These are phyloP conservation scores for Hylaea fasciaria DNA, from an alignment of 2,888 invertebrate species.

Conservation along the genomic window DNA sequence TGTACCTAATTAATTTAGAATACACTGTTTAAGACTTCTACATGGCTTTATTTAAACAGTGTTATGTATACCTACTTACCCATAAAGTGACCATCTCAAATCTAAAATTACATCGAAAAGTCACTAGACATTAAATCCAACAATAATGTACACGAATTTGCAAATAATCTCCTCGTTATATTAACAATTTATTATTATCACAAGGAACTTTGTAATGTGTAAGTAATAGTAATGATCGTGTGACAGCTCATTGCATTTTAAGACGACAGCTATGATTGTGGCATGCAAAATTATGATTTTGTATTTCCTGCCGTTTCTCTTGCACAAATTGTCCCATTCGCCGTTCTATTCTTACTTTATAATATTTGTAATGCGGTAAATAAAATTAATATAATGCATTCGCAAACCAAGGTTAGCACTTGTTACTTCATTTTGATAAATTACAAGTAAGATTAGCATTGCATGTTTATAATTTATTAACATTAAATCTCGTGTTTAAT, in stretches of 20 bases:
- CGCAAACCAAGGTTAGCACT: background rate
- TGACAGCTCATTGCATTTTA: constrained; percentile 34
- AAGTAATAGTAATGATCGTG: constrained; percentile 31
- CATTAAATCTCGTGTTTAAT: background rate
- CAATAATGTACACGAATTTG: constrained; percentile 20
- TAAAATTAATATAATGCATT: background rate
- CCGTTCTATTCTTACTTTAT: constrained; percentile 15
- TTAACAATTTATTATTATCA: constrained; percentile 28
- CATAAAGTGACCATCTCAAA: too few relatives aligned
- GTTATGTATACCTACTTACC: too few relatives aligned
- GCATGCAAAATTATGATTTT: constrained; percentile 26
- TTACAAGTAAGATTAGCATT: constrained; percentile 2
- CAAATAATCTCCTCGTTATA: constrained; percentile 29
- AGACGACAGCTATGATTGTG: constrained; percentile 29
- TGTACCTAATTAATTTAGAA: too few relatives aligned
- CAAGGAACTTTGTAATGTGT: constrained; percentile 24
- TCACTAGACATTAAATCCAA: constrained; percentile 5
- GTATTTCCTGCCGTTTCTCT: constrained; percentile 28
- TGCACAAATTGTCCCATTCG: constrained; percentile 12
- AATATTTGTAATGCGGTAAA: constrained; percentile 7
- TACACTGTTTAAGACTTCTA: too few relatives aligned
- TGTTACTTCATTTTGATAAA: background rate
- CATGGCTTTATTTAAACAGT: too few relatives aligned
- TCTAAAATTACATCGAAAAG: constrained; percentile 6
- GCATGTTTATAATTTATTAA: background rate